phyloP scores from a whole-genome alignment of 2,113 vertebrate genomes.

The Corythornis vintsioides region DNA sequence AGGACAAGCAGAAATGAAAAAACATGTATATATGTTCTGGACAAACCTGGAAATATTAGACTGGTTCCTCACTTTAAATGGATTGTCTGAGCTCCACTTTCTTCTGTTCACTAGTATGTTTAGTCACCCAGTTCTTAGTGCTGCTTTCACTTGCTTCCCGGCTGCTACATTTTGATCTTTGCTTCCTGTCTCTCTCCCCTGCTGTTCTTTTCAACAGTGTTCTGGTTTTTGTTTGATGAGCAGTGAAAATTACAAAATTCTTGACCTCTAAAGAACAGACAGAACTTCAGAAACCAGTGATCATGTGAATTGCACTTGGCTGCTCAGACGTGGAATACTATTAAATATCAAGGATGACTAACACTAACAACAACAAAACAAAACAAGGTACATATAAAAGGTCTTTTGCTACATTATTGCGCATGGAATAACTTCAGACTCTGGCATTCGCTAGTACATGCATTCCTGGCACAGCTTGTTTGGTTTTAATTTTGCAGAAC shows the following conservation, averaged over 20 bases:
- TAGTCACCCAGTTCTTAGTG: neutral
- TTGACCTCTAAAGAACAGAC: neutral
- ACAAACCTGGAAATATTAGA: neutral
- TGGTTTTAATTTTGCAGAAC: conserved; percentile 13
- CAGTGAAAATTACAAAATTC: conserved; percentile 19
- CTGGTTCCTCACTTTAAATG: neutral
- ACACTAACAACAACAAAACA: neutral
- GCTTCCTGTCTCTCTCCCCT: neutral
- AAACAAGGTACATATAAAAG: neutral
- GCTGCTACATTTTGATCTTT: conserved; percentile 40
- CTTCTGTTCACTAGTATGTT: neutral
- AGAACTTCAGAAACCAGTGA: neutral
- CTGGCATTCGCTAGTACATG: neutral
- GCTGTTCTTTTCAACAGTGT: neutral
- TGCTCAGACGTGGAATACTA: neutral
- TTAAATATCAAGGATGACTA: neutral
- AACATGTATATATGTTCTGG: neutral
- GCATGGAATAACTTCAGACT: neutral
- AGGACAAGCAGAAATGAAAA: neutral
- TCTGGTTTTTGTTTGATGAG: neutral
- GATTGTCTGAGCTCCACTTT: neutral
- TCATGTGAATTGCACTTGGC: neutral
- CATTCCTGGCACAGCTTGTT: neutral
- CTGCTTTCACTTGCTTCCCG: neutral
- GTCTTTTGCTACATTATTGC: neutral